A percentile compares a stretch with the other conserved stretches of the same genome.
phyloP scores from a whole-genome alignment of 2,797 vertebrate species.

The Falco peregrinus region DNA sequence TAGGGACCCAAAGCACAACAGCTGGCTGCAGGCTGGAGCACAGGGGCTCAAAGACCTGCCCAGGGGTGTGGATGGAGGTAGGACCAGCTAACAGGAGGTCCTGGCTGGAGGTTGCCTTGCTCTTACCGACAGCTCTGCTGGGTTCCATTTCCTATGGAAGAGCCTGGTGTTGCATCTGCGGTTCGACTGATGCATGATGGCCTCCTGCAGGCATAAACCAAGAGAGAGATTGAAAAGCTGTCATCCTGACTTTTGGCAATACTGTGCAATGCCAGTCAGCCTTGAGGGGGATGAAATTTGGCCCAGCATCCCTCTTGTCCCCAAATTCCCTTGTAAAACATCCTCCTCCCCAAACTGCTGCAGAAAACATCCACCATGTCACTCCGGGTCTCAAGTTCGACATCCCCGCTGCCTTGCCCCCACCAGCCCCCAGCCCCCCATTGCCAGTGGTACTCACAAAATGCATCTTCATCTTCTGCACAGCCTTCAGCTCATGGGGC shows the following conservation, averaged over 20 bases:
- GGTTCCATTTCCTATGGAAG: constrained; percentile 9
- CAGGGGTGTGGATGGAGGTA: fast-evolving
- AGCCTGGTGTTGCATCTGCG: neutral
- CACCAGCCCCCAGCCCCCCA: fast-evolving
- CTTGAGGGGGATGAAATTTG: fast-evolving
- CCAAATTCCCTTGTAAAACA: neutral
- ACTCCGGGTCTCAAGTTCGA: neutral
- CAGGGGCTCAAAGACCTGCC: neutral
- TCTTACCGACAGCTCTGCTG: constrained; percentile 24
- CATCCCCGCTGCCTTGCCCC: neutral
- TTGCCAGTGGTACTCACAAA: constrained; percentile 23
- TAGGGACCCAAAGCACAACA: neutral
- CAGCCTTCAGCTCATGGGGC: neutral
- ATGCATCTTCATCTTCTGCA: neutral
- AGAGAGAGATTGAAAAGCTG: neutral
- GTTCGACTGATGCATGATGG: neutral
- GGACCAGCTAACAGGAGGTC: neutral
- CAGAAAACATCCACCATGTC: neutral
- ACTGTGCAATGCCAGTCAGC: fast-evolving
- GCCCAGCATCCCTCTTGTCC: neutral
- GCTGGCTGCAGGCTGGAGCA: neutral
- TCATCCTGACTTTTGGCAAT: fast-evolving
- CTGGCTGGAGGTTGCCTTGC: fast-evolving
- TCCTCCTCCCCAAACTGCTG: neutral
- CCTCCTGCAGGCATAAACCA: neutral